Evolutionary conservation across 2,888 invertebrate species (phyloP).

Genomic region (Epinotia nisella): DNA sequence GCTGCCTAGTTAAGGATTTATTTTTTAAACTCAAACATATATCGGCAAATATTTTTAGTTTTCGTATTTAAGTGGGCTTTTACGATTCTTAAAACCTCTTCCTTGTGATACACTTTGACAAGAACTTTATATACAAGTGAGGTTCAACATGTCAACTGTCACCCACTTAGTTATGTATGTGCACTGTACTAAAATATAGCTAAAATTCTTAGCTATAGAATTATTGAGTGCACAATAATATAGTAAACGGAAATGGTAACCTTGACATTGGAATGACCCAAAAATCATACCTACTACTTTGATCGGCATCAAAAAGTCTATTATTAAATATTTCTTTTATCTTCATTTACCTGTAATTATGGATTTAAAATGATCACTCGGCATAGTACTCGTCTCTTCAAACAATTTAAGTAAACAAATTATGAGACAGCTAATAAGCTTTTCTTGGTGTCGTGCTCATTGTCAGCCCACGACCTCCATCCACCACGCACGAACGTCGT

Average conservation of each 20-base stretch:
- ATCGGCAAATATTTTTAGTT: background rate
- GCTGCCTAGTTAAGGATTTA: too few species aligned
- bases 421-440: conserved; percentile 2
- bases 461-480: conserved; percentile 41
- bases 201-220: too few species aligned
- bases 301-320: too few species aligned
- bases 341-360: background rate
- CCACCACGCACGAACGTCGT: conserved; percentile 46
- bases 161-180: background rate
- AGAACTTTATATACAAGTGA: background rate
- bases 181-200: too few species aligned
- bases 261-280: conserved; percentile 11
- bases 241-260: background rate
- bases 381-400: background rate
- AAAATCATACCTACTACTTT: background rate
- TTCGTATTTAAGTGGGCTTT: background rate
- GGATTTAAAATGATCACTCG: background rate
- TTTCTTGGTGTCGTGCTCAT: conserved; percentile 38
- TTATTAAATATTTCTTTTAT: too few species aligned
- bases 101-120: background rate
- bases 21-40: background rate
- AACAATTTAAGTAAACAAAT: background rate
- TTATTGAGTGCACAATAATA: background rate
- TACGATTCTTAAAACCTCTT: background rate
- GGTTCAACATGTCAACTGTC: background rate